phyloP scores from a whole-genome alignment of 2,113 vertebrate species.

The Brachirus orientalis region DNA sequence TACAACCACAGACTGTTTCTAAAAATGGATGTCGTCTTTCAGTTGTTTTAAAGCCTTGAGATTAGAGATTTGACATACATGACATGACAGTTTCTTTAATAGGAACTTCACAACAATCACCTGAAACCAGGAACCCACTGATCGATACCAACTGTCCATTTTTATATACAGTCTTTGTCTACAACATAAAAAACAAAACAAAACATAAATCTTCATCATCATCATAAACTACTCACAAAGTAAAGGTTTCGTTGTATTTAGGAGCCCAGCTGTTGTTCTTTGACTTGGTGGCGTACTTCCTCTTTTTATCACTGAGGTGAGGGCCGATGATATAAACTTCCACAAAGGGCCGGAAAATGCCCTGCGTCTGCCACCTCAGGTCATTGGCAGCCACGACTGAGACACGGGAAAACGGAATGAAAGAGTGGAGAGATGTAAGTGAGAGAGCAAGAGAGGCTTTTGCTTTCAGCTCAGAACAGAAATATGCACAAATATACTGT shows the following conservation, averaged over 20 bases:
- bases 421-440: slow-evolving; percentile 29
- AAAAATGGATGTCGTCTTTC: too few relatives aligned
- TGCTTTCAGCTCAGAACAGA: too few relatives aligned
- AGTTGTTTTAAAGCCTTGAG: too few relatives aligned
- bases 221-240: slow-evolving; percentile 87
- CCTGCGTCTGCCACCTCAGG: slow-evolving; percentile 97
- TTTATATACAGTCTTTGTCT: too few relatives aligned
- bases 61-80: too few relatives aligned
- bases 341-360: slow-evolving; percentile 97
- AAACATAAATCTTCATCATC: not conserved
- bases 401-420: slow-evolving; percentile 1
- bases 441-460: not conserved
- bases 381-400: slow-evolving; percentile 98
- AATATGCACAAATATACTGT: too few relatives aligned
- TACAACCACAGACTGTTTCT: too few relatives aligned
- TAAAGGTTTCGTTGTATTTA: slow-evolving; percentile 97
- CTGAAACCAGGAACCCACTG: too few relatives aligned
- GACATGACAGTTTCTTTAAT: too few relatives aligned
- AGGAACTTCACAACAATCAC: too few relatives aligned
- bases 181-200: not conserved
- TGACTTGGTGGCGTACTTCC: slow-evolving; percentile 97
- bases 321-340: slow-evolving; percentile 98
- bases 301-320: slow-evolving; percentile 97
- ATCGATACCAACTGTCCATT: too few relatives aligned
- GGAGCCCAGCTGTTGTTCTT: slow-evolving; percentile 99